Evolutionary conservation across 1,140 invertebrate genomes (phyloP), one percentile per base, ranked within the genome.

Genomic region (Megalopta genalis): DNA sequence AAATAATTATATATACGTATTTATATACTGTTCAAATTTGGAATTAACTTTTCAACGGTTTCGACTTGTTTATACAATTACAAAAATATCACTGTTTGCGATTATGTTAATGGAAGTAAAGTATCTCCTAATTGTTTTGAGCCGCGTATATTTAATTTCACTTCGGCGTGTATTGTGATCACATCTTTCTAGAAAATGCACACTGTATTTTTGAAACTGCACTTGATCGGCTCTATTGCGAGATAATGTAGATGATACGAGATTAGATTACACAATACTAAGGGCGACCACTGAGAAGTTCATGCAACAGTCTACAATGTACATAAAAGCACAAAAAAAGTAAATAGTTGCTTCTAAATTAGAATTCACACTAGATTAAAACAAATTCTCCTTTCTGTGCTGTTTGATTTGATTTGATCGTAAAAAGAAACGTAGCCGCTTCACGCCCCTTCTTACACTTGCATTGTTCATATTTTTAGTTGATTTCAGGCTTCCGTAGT

Each of bases 401-500:
- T 5, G 12, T 10, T 23, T 57, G 57, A 62, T 12, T 59, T 52
- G 2, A 21, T 52, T 42, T 65, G n/a, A 14, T 18, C 27, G 49
- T 72, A 5, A 37, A 5, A 37, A 66, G 6, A 59, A 57, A 62
- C 25, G 10, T 85, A 73, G 65, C 21, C 16, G 70, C 62, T 80
- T 71, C 39, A 6, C 2, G 72, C 23, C 18, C 21, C 70, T 65
- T 37, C 10, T 76, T 76, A 66, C 52, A 18, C 16, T 65, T 63
- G 42, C 21, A 3, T 65, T 72, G 16, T 25, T 74, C 70, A 42
- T 69, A 39, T 37, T 67, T 73, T 76, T 75, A 37, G 21, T 57
- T 76, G 42, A 76, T 86, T 85, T 74, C 75, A 85, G 83, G 77
- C 84, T 85, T 86, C 18, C 64, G 80, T 88, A 87, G 82, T 87